Conservation (phyloP, 2,113 vertebrate species). For the Haliaeetus leucogaster region DNA sequence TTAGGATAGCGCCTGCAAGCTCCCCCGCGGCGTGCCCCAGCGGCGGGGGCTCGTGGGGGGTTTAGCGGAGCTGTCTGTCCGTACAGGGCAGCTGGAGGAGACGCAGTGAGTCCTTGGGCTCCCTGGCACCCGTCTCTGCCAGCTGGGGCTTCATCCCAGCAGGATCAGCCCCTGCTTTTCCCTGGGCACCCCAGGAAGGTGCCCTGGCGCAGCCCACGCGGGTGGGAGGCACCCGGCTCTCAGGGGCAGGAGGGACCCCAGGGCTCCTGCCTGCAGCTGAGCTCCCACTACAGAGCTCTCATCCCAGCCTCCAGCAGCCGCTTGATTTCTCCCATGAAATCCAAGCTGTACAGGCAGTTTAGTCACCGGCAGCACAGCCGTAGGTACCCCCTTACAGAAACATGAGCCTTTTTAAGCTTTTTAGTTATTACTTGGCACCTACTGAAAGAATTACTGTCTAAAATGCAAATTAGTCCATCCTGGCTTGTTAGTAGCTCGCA, state of each 20-base stretch:
- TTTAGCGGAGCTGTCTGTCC: background rate
- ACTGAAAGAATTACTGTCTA: background rate
- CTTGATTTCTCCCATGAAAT: background rate
- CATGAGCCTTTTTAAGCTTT: background rate
- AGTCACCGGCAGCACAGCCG: accelerated
- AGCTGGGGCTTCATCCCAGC: background rate
- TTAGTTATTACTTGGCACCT: background rate
- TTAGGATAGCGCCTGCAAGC: accelerated
- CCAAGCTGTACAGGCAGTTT: background rate
- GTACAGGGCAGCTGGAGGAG: background rate
- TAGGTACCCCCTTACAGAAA: background rate
- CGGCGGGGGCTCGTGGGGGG: accelerated
- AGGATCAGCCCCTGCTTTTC: background rate
- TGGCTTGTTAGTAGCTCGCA: background rate
- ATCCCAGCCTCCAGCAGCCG: background rate
- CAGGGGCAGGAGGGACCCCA: background rate
- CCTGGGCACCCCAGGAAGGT: background rate
- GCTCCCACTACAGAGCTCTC: background rate
- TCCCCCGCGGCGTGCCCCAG: accelerated
- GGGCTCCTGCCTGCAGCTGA: background rate
- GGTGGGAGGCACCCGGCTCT: background rate
- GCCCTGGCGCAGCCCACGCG: accelerated
- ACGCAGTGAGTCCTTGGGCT: accelerated
- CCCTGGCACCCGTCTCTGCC: background rate
- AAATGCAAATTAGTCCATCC: background rate